A percentile compares a stretch with the other conserved stretches of the same genome.
phyloP scores from a whole-genome alignment of 2,888 invertebrate genomes.

The Glyphotaelius pellucidus region DNA sequence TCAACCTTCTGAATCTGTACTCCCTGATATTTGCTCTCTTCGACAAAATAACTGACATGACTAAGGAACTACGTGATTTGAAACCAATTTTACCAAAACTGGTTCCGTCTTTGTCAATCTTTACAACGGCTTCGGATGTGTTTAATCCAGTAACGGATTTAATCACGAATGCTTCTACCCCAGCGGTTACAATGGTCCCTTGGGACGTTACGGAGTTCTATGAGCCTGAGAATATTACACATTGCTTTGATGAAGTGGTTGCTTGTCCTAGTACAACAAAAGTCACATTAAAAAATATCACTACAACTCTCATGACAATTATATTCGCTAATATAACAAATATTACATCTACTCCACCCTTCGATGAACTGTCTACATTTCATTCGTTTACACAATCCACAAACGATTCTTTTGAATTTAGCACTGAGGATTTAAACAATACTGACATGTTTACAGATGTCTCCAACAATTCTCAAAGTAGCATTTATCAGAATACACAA shows the following conservation, averaged over 20 bases:
- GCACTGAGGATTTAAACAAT: conserved; percentile 1
- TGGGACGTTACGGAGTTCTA: conserved; percentile 46
- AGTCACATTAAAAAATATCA: conserved; percentile 67
- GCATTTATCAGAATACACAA: conserved; percentile 1
- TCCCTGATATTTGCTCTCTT: conserved; percentile 95
- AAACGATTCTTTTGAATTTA: conserved; percentile 21
- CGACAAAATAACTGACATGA: conserved; percentile 90
- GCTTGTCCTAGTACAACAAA: conserved; percentile 69
- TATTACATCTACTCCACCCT: conserved; percentile 23
- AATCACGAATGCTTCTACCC: conserved; percentile 31
- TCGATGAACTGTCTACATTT: conserved; percentile 22
- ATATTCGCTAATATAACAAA: conserved; percentile 52
- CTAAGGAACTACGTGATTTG: conserved; percentile 76
- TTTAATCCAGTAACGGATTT: conserved; percentile 4
- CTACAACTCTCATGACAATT: conserved; percentile 70
- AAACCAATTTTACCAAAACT: conserved; percentile 72
- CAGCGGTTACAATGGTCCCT: neutral
- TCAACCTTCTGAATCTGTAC: conserved; percentile 96
- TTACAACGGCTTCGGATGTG: conserved; percentile 52
- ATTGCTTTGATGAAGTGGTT: conserved; percentile 70
- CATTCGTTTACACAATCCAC: conserved; percentile 5
- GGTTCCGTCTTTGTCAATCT: conserved; percentile 45
- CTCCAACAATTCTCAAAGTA: neutral
- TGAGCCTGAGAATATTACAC: conserved; percentile 52
- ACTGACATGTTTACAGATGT: neutral